A percentile compares a stretch with the other conserved stretches of the same genome.
Conservation (phyloP, 2,797 vertebrate genomes). For the Momotus momota region DNA sequence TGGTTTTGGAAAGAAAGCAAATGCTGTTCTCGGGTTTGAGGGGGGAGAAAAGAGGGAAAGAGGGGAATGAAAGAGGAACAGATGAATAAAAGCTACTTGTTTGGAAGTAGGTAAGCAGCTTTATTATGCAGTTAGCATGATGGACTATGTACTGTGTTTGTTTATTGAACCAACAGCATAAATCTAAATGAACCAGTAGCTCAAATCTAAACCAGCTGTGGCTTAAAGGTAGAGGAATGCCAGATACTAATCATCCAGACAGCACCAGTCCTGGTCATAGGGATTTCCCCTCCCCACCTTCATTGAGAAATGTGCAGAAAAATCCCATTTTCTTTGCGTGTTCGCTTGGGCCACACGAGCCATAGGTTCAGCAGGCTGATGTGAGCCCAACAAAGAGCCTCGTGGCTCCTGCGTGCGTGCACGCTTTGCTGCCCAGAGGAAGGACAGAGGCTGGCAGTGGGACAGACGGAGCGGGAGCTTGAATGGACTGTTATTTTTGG, state of each 20-base stretch:
- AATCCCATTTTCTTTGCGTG: neutral
- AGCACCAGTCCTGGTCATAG: neutral
- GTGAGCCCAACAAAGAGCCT: neutral
- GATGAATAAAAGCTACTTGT: conserved; percentile 18
- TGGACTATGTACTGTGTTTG: conserved; percentile 29
- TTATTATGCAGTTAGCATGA: neutral
- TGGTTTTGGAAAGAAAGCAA: neutral
- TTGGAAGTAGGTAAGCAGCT: conserved; percentile 6
- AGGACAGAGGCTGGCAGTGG: neutral
- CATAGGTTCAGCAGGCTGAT: neutral
- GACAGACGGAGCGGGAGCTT: neutral
- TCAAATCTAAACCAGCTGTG: conserved; percentile 65
- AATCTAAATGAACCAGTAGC: conserved; percentile 45
- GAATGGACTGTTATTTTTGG: conserved; percentile 11
- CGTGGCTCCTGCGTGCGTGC: neutral
- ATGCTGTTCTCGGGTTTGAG: neutral
- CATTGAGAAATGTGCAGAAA: neutral
- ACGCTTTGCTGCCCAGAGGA: neutral
- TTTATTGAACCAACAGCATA: conserved; percentile 50
- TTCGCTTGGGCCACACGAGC: neutral
- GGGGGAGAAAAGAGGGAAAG: neutral
- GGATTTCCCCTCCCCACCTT: neutral
- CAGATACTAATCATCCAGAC: neutral
- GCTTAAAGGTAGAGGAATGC: conserved; percentile 26
- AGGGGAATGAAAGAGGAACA: neutral